These are phyloP conservation scores for Metellina segmentata DNA, from an alignment of 2,888 invertebrate genomes.

Conservation along the genomic window DNA sequence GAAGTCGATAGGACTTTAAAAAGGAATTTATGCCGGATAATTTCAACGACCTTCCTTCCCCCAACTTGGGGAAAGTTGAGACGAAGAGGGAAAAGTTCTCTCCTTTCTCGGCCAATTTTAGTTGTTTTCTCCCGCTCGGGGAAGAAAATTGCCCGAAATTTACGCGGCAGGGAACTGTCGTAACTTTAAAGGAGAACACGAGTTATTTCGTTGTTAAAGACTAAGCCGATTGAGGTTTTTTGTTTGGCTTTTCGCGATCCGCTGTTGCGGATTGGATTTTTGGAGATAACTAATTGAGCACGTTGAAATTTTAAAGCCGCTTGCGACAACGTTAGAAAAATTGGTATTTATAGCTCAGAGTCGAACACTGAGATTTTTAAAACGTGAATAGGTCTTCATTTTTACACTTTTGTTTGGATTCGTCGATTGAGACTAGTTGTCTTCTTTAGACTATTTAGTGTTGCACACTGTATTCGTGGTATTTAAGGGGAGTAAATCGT, in stretches of 20 bases:
- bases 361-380: no score
- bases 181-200: constrained; percentile 28
- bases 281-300: neutral
- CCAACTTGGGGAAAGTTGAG: constrained; percentile 29
- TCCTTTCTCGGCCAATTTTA: constrained; percentile 43
- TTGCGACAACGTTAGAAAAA: neutral
- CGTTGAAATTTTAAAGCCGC: neutral
- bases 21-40: constrained; percentile 65
- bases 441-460: no score
- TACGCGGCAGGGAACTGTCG: constrained; percentile 43
- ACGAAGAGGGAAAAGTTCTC: constrained; percentile 26
- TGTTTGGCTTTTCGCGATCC: constrained; percentile 1
- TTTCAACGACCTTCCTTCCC: constrained; percentile 34
- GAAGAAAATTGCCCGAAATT: constrained; percentile 51
- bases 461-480: no score
- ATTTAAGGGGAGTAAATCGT: no score
- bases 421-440: no score
- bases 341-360: neutral
- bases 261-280: neutral
- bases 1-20: constrained; percentile 58
- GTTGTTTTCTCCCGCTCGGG: constrained; percentile 14
- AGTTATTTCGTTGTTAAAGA: constrained; percentile 44
- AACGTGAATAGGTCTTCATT: no score
- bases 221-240: constrained; percentile 29
- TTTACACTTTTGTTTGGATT: no score